These are phyloP conservation scores for Phalacrocorax carbo DNA, from an alignment of 2,113 vertebrate species.

Conservation along the genomic window DNA sequence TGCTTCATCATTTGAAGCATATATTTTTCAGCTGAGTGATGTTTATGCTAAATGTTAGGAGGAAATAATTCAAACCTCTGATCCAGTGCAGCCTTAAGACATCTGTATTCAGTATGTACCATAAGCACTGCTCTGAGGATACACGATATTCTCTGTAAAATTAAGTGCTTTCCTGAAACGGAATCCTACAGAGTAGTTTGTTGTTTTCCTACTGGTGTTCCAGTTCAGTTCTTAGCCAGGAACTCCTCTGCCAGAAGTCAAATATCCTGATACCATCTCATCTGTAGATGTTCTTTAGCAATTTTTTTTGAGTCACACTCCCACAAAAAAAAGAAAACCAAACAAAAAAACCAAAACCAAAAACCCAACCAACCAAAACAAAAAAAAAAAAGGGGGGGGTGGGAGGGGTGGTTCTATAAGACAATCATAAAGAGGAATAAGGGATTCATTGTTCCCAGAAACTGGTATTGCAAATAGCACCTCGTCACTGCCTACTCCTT, in stretches of 20 bases:
- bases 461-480: not conserved
- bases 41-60: not conserved
- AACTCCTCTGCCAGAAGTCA: not conserved
- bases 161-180: not conserved
- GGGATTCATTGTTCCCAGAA: not conserved
- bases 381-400: no score
- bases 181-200: not conserved
- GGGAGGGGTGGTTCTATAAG: not conserved
- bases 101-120: accelerated
- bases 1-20: not conserved
- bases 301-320: not conserved
- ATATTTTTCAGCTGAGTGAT: not conserved
- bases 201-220: not conserved
- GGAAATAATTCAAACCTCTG: not conserved
- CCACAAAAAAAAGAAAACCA: no score
- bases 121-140: not conserved
- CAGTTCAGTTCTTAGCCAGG: not conserved
- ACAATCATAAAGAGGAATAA: not conserved
- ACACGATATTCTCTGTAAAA: not conserved
- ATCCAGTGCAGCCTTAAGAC: accelerated
- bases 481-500: not conserved
- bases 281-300: not conserved
- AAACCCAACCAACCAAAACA: no score
- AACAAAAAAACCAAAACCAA: no score
- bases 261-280: not conserved